phyloP scores from a whole-genome alignment of 2,888 invertebrate species.

The Eilema caniola region DNA sequence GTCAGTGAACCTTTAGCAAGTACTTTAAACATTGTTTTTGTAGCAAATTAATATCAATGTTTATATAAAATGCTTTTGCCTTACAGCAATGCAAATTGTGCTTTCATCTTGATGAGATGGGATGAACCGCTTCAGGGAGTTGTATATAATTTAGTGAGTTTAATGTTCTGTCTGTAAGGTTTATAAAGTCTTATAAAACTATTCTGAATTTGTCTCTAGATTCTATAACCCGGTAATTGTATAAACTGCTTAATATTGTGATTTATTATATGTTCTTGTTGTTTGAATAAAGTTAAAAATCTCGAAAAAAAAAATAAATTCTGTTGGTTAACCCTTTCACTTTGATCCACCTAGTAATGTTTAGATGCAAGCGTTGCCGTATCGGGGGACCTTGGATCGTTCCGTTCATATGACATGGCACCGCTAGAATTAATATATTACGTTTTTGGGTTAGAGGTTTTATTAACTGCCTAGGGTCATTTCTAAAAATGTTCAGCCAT shows the following conservation, averaged over 20 bases:
- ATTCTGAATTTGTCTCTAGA: not conserved
- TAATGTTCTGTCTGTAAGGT: not conserved
- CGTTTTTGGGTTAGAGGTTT: too few species aligned
- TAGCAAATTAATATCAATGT: conserved; percentile 42
- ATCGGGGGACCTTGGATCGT: too few species aligned
- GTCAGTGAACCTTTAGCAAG: conserved; percentile 44
- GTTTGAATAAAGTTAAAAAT: not conserved
- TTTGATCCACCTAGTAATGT: too few species aligned
- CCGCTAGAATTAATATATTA: too few species aligned
- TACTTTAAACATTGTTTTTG: conserved; percentile 41
- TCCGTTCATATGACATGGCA: too few species aligned
- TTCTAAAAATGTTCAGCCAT: too few species aligned
- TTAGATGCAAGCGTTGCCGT: too few species aligned
- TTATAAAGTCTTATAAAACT: not conserved
- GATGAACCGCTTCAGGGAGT: conserved; percentile 9
- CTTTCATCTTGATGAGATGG: conserved; percentile 5
- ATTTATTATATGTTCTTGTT: not conserved
- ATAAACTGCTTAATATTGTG: not conserved
- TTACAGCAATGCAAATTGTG: conserved; percentile 19
- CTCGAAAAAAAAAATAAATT: too few species aligned
- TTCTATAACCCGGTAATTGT: not conserved
- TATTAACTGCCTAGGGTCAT: too few species aligned
- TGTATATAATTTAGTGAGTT: conserved; percentile 7
- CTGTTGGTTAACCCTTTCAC: too few species aligned
- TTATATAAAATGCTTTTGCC: conserved; percentile 33